phyloP scores from a whole-genome alignment of 2,113 vertebrate species.

The Phalacrocorax brasilianus region DNA sequence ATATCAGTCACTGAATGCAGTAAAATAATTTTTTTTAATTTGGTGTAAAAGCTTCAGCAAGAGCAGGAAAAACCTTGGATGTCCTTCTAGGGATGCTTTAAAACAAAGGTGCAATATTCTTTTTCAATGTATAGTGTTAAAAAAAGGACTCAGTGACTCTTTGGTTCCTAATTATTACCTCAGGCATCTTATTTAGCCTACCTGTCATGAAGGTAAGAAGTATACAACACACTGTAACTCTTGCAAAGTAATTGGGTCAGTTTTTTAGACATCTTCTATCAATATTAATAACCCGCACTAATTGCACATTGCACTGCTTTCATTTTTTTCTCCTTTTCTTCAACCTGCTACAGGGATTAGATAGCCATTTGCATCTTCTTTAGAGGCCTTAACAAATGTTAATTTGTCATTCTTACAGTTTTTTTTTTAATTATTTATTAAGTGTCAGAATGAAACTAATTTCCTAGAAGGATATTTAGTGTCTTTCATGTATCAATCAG shows the following conservation, averaged over 20 bases:
- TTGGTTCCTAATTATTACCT: slow-evolving; percentile 17
- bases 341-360: slow-evolving; percentile 41
- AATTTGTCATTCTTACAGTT: slow-evolving; percentile 41
- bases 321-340: neutral
- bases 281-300: slow-evolving; percentile 46
- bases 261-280: neutral
- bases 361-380: slow-evolving; percentile 45
- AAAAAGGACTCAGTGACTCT: neutral
- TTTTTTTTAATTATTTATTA: neutral
- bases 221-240: neutral
- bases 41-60: neutral
- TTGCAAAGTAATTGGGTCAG: neutral
- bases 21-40: neutral
- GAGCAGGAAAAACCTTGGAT: neutral
- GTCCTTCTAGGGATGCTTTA: neutral
- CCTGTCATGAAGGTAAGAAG: neutral
- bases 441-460: slow-evolving; percentile 14
- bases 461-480: slow-evolving; percentile 24
- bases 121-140: neutral
- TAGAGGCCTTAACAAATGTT: slow-evolving; percentile 37
- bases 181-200: slow-evolving; percentile 21
- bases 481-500: slow-evolving; percentile 55
- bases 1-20: neutral
- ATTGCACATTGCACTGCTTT: neutral
- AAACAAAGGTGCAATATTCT: neutral